Evolutionary conservation across 2,888 invertebrate species (phyloP), one percentile per base, ranked within the genome.

Genomic region (Ophion ventricosus): DNA sequence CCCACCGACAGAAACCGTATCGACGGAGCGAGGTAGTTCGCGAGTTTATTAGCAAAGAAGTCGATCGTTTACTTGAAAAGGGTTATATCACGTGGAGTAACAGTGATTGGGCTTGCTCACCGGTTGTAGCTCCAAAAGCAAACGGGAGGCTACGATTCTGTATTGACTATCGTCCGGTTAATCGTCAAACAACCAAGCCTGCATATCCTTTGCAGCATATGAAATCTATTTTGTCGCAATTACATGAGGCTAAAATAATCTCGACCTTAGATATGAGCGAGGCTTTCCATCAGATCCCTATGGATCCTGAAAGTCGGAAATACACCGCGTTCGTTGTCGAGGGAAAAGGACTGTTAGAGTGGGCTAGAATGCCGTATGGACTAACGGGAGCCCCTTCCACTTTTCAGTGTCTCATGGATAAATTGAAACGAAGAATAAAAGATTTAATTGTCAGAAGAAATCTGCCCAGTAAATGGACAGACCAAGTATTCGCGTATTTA

Each of bases 271-370:
- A 66, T 11, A 66, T 66, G 66, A 66, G 23, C 40, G 84, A 84
- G 26, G 84, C 82, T 40, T 86, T 86, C 49, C 82, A 86, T 26
- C 84, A 84, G 35, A 83, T 85, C 14, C 85, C 81, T 1, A 85
- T 85, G 85, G 11, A 29, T 40, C 10, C 3, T 1, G 64, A 64
- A 11, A 64, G 64, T 40, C n/a, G 20, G 10, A 64, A 64, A 77
- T 20, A 10, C 17, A 23, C 66, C n/a, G 81, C 84, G 17, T 83
- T 86, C 43, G 29, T 29, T 29, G 29, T 29, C 29, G 29, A 29
- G 29, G 29, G 29, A 29, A 29, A 29, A 29, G 29, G 72, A 63
- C 1, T 84, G 82, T n/a, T 80, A 84, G 84, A 84, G 57, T 86
- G 82, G 78, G 1, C 78, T 0, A 43, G 86, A 64, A 84, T 84